Percentiles rank a stretch among this genome's conserved stretches.
phyloP scores from a whole-genome alignment of 1,140 invertebrate species.

The Sarcophaga bullata region DNA sequence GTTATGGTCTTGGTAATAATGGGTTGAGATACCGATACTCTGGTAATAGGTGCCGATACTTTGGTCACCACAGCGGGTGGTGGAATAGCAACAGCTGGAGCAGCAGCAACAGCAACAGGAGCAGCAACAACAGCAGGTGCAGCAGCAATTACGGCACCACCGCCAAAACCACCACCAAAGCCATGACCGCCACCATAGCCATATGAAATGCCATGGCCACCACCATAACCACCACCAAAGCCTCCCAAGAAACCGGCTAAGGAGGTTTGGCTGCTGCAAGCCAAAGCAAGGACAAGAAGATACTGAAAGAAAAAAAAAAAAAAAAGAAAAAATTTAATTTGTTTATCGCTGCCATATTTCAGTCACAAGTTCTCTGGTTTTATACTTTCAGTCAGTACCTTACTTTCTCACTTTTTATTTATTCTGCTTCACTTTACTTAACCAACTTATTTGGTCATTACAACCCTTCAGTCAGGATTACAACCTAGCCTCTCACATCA shows the following conservation, averaged over 20 bases:
- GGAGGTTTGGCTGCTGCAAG: slow-evolving; percentile 41
- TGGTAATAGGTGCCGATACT: slow-evolving; percentile 40
- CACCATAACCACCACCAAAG: slow-evolving; percentile 45
- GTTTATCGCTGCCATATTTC: no score
- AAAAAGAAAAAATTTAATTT: background rate
- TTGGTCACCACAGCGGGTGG: slow-evolving; percentile 42
- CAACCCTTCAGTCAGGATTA: no score
- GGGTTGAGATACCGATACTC: slow-evolving; percentile 45
- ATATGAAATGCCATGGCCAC: slow-evolving; percentile 48
- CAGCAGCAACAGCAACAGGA: slow-evolving; percentile 46
- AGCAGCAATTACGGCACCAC: slow-evolving; percentile 33
- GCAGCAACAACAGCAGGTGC: slow-evolving; percentile 41
- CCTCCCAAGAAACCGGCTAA: slow-evolving; percentile 52
- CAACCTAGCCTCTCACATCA: background rate
- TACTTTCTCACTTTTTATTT: no score
- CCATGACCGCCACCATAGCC: slow-evolving; percentile 47
- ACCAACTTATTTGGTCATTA: no score
- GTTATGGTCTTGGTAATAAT: slow-evolving; percentile 58
- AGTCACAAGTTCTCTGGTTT: no score
- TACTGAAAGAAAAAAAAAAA: slow-evolving; percentile 41
- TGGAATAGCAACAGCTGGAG: slow-evolving; percentile 35
- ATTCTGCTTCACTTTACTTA: no score
- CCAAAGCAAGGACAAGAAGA: slow-evolving; percentile 50
- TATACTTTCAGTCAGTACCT: no score
- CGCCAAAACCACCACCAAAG: slow-evolving; percentile 46